Evolutionary conservation across 1,140 invertebrate species (phyloP), one percentile per base, ranked within the genome.

Genomic region (Hesperophylax magnus): DNA sequence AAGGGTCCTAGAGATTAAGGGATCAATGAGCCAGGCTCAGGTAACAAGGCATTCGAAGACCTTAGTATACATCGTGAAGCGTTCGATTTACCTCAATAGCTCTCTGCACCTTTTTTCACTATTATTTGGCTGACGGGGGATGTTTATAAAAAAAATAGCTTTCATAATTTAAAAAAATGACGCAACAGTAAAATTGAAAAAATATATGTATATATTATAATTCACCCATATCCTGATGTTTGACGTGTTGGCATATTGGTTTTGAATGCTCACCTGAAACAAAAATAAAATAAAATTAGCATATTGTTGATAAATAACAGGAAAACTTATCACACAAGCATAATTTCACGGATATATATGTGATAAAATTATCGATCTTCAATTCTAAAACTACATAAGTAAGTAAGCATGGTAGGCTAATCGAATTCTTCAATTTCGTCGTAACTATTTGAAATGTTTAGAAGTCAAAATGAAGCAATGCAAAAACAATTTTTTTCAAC

Each of bases 271-370:
- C 27, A 72, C 69, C 69, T 53, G 69, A 54, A 72, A 72, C 69
- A 72, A 72, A 69, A 27, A 54, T 17, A 14, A 72, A 72, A 72
- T 14, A 53, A 22, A 14, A 72, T 72, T 54, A 72, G 47, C 24
- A 53, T 17, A 27, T 65, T 9, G n/a, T 17, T 22, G 5, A 60
- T 60, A 20, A 6, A 56, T 56, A 56, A 56, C 4, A 56, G 3
- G 8, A 20, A 60, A 20, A 60, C n/a, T 34, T 34, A 5, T 8
- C 4, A 8, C 0, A 34, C 8, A 8, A 3, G 4, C 34, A 34
- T 7, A 8, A 4, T 2, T 34, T 34, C 7, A 4, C 34, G 7
- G 3, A 8, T 5, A 6, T 34, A 34, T 8, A 34, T 34, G 34
- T 8, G 34, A 6, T 34, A 34, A 34, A 34, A 6, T 8, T 34